Evolutionary conservation across 2,113 vertebrate species (phyloP), one percentile per base, ranked within the genome.

Genomic region (Falco punctatus): DNA sequence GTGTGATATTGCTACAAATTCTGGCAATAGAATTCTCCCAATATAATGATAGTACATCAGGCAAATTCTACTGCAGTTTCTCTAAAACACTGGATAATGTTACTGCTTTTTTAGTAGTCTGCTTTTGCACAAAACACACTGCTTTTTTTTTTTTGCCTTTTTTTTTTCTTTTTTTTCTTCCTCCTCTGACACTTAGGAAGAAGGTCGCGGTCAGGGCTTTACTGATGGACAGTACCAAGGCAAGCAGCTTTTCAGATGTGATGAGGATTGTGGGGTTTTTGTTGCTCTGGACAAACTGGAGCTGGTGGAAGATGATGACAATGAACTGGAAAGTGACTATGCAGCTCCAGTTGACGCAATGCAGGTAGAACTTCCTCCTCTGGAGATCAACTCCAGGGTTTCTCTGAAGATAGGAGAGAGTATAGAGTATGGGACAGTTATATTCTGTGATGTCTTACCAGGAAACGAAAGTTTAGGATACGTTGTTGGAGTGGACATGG

Each of bases 401-500:
- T 98, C 99, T 97, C 98, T 99, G 96, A 99, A 99, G 97, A 98
- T 99, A 94, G 98, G 98, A 94, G 99, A 99, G 54, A 98, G 98
- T 77, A 98, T 99, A 32, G 99, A 99, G 97, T 99, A 98, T 92
- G 99, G 99, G 95, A 99, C 99, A 77, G 99, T 99, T 84, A 99
- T 99, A 97, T 99, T 99, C 98, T 99, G 99, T 98, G 99, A 99
- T 97, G 98, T 99, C 97, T 98, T 99, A 96, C 99, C 99, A 59
- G 99, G 99, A 94, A 99, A 99, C 95, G 99, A 99, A 96, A 99
- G 98, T 97, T 98, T 99, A 96, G 99, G 99, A 78, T 99, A 99
- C 98, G 99, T 99, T 97, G 99, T 99, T 90, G 99, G 99, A 88
- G 99, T 99, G 94, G 99, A 99, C 98, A 99, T 99, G 99, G 99